Evolutionary conservation across 2,797 vertebrate species (phyloP), one percentile per base, ranked within the genome.

Genomic region (Paedocypris micromegethes): DNA sequence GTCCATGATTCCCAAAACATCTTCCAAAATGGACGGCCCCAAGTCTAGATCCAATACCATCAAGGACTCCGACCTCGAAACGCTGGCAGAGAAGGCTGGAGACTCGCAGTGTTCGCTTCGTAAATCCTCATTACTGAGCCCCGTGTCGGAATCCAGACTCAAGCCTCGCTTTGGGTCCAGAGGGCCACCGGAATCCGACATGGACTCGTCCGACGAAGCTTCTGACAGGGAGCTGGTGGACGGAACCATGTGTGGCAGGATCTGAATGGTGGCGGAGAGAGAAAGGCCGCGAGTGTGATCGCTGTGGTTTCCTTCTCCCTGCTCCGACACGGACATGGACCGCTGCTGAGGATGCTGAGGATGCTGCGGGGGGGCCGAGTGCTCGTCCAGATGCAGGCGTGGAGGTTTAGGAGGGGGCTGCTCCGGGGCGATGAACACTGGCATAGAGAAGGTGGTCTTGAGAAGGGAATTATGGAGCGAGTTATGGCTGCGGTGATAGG

Each of bases 11-110:
- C 85, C 80, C 50, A 92, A 81, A 54, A 92, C 86, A 2, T 92
- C 91, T 53, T 92, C 90, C 79, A 92, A 76, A 72, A 92, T 92
- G 67, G 91, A 92, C 0, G 91, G 91, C n/a, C 91, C 91, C 68
- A 92, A 81, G 40, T 92, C 91, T 72, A 92, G 83, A 74, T 92
- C 78, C 37, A 92, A 64, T 2, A 84, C 85, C 2, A 71, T 77
- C 69, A 91, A 68, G 2, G 89, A 91, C 68, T 90, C 89, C 0
- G 88, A 90, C 5, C 82, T 83, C 3, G 86, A 72, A 60, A 89
- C 77, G 0, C 66, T 77, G 37, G 79, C 74, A 58, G 81, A 72
- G 0, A 77, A 7, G 3, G 80, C 79, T 1, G 87, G 84, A 2
- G 88, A 88, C 51, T 88, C 87, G 0, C 86, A 87, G 45, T 80